Evolutionary conservation across 2,113 vertebrate species (phyloP), one percentile per base, ranked within the genome.

Genomic region (Miniopterus natalensis): DNA sequence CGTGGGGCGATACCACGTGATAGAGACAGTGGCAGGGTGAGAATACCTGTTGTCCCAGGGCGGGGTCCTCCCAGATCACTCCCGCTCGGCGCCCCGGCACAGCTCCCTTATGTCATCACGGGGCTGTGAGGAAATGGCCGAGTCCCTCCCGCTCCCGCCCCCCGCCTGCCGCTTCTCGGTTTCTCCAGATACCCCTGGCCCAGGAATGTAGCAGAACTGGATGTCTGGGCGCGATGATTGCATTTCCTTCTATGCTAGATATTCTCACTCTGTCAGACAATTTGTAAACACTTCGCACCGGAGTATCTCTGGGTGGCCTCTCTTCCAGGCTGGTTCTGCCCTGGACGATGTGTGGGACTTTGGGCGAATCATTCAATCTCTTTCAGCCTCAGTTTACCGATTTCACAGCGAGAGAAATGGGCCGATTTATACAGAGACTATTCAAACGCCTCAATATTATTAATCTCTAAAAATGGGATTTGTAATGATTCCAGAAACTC

Each of bases 181-280:
- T 90, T 78, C n/a, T 80, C 66, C n/a, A 49, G 84, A 27, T 40
- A n/a, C 20, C 12, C 66, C 95, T 14, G 75, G 90, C 40, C 10
- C 27, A 49, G 84, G 65, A 68, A 94, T 71, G 51, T 0, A 25
- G 68, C 31, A 21, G 29, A 53, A 40, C 84, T 61, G 61, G 66
- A 68, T 5, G 3, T 15, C 36, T 2, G 27, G n/a, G 13, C 3
- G 0, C 11, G 31, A 18, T 4, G 23, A 71, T 0, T 18, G 15
- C 1, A 17, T 23, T 78, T 73, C 78, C 74, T 88, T 63, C 49
- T 40, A 45, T 81, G 53, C 29, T 5, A n/a, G 31, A 21, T 5
- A 18, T 2, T 6, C 11, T 14, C 9, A 49, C 51, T 74, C 36
- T 63, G 18, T 13, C 55, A 59, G n/a, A 45, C 18, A 36, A 15